Percentiles rank a stretch among this genome's conserved stretches.
These are phyloP conservation scores for Trogon melanurus DNA, from an alignment of 2,113 vertebrate species.

Conservation along the genomic window DNA sequence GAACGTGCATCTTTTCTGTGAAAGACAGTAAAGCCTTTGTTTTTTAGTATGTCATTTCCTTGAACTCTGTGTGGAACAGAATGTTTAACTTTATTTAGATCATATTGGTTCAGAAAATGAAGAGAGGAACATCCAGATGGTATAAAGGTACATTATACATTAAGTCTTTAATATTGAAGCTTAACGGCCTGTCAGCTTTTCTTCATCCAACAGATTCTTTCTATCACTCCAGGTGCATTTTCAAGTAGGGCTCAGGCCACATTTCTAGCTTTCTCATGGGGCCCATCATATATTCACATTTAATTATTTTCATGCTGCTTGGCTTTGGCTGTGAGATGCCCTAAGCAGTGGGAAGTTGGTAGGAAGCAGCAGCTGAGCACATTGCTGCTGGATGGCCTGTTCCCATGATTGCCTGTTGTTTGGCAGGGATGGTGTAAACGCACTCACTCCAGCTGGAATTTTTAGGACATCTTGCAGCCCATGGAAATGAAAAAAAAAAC, in stretches of 20 bases:
- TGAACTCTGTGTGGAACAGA: not conserved
- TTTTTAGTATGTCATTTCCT: not conserved
- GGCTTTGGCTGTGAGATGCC: not conserved
- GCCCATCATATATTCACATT: not conserved
- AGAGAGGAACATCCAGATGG: not conserved
- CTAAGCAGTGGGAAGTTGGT: not conserved
- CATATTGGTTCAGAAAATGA: not conserved
- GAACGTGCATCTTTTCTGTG: not conserved
- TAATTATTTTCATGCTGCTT: not conserved
- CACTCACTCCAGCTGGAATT: not conserved
- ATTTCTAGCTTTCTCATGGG: not conserved
- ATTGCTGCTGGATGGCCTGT: not conserved
- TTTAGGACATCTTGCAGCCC: not conserved
- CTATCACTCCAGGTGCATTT: not conserved
- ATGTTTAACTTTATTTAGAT: not conserved
- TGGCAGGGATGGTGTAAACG: not conserved
- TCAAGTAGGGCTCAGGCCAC: not conserved
- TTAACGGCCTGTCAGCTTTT: not conserved
- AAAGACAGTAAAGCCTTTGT: not conserved
- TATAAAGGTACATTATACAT: not conserved
- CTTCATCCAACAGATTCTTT: not conserved
- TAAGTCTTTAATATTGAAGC: not conserved
- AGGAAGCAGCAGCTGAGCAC: not conserved
- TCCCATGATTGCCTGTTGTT: not conserved
- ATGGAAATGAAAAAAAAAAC: not conserved